Base-by-base conservation (phyloP, 2,797 vertebrate species). In the Antrozous pallidus region DNA sequence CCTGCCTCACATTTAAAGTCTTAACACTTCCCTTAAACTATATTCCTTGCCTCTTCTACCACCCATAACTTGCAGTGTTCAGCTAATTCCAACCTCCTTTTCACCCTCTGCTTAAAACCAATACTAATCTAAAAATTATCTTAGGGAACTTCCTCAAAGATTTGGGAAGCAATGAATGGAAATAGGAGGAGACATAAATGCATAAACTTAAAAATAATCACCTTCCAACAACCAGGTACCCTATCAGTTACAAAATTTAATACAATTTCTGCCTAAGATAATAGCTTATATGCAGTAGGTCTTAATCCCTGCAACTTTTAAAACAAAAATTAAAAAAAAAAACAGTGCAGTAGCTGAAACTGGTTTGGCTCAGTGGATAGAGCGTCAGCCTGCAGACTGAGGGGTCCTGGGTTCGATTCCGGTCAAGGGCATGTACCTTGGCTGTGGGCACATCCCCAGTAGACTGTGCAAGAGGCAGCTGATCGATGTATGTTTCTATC, bases 261-360 rank as follows among this genome's bases (percentile, higher is more conserved):
- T 70, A 65, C 1, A 92, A 71, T 10, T 58, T 12, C 26, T 90
- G 18, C 42, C 36, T 90, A 73, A 73, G 33, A 38, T 51, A 93
- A 85, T 16, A 61, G 28, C 36, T 84, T 86, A 38, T 51, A 45
- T 58, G 38, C 7, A 70, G 49, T 79, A 92, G 31, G n/a, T 56
- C 26, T 81, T 84, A 67, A 87, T 90, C 26, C 63, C 20, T n/a
- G 8, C 24, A 88, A 65, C 36, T 77, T 90, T 20, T 20, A 75
- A 86, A 92, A 75, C n/a, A 63, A 79, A 22, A 91, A 75, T 74
- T 42, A 75, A 91, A 90, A 73, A 16, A 75, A 91, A 90, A 73
- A 16, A 77, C 87, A 63, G 20, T 31, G 4, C 1, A 61, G 28
- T 65, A 58, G n/a, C n/a, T n/a, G n/a, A n/a, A n/a, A n/a, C n/a